Percentiles rank a stretch among this genome's conserved stretches.
Evolutionary conservation across 1,140 invertebrate genomes (phyloP).

Genomic region (Trichogramma pretiosum): DNA sequence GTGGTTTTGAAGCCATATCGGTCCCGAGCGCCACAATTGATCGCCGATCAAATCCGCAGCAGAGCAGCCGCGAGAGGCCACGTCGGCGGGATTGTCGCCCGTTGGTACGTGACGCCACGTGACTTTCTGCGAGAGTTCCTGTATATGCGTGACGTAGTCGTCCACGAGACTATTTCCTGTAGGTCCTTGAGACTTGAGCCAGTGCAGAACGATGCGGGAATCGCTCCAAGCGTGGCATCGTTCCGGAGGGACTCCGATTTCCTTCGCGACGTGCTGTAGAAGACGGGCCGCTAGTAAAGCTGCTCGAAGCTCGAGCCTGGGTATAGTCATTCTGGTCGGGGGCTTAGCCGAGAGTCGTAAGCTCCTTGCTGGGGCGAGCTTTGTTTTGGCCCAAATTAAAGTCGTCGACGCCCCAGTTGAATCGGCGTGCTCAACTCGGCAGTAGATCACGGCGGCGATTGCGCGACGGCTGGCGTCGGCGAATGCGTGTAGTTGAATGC

Average conservation of each 20-base stretch:
- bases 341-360: not conserved
- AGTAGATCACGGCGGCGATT: not conserved
- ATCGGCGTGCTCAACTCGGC: not conserved
- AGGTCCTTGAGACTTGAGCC: not conserved
- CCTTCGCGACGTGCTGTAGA: not conserved
- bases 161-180: not conserved
- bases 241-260: not conserved
- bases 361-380: not conserved
- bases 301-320: too few relatives aligned
- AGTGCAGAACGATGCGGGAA: not conserved
- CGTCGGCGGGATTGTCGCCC: too few relatives aligned
- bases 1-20: not conserved
- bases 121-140: not conserved
- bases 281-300: too few relatives aligned
- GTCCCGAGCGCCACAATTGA: not conserved
- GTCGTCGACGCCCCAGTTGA: not conserved
- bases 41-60: too few relatives aligned
- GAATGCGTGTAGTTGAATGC: not conserved
- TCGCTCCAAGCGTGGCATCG: not conserved
- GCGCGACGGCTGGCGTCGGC: not conserved
- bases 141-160: not conserved
- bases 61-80: not conserved
- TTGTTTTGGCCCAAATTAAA: not conserved
- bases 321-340: not conserved
- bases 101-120: not conserved